Conservation (phyloP, 2,113 vertebrate genomes). For the Opisthocomus hoazin region DNA sequence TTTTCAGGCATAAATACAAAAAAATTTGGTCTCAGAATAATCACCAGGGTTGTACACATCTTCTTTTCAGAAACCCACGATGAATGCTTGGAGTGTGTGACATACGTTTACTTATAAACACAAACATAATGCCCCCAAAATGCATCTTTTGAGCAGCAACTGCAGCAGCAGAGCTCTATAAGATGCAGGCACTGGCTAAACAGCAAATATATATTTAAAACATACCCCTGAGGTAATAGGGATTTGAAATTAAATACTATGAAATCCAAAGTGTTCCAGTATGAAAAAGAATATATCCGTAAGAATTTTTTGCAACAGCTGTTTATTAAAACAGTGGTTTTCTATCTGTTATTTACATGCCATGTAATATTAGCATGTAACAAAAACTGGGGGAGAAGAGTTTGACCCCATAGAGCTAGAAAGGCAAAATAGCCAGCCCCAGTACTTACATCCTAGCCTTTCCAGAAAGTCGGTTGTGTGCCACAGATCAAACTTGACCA, state of each 20-base stretch:
- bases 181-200: background rate
- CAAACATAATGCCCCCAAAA: background rate
- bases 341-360: background rate
- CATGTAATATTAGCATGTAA: fast-evolving
- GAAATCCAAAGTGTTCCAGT: background rate
- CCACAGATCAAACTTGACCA: background rate
- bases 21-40: background rate
- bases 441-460: background rate
- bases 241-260: background rate
- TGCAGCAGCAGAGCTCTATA: background rate
- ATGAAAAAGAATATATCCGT: background rate
- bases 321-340: background rate
- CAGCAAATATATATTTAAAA: background rate
- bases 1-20: background rate
- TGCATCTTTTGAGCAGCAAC: background rate
- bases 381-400: background rate
- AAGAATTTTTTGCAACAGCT: background rate
- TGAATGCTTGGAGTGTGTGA: fast-evolving
- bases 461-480: background rate
- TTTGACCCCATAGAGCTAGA: background rate
- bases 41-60: background rate
- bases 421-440: background rate
- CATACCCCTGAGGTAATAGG: background rate
- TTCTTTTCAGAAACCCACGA: background rate
- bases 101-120: background rate